Evolutionary conservation across 1,140 invertebrate species (phyloP).

Genomic region (Atopsyche davidsoni): DNA sequence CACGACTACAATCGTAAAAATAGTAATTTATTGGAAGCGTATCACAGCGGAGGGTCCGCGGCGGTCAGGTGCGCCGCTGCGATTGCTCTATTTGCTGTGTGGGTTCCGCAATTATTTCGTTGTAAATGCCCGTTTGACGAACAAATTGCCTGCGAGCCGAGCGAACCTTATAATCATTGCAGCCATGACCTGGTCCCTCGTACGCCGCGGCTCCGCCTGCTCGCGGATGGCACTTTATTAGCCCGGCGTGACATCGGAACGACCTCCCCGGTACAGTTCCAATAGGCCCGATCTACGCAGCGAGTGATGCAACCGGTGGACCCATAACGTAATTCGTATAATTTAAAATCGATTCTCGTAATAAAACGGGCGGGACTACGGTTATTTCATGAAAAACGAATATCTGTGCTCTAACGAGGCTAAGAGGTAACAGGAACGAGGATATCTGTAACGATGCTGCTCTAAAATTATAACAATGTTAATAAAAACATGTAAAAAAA

Average conservation of each 20-base stretch:
- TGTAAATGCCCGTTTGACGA: slow-evolving; percentile 8
- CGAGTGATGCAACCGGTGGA: no score
- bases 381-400: not conserved
- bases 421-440: no score
- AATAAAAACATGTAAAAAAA: no score
- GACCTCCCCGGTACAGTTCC: no score
- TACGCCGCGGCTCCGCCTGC: not conserved
- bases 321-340: no score
- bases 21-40: slow-evolving; percentile 15
- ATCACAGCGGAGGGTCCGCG: slow-evolving; percentile 18
- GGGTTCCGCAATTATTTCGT: slow-evolving; percentile 18
- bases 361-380: not conserved
- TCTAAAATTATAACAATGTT: no score
- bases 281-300: no score
- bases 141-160: not conserved
- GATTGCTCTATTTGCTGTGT: slow-evolving; percentile 17
- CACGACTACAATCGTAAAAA: slow-evolving; percentile 16
- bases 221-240: no score
- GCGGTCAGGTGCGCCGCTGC: slow-evolving; percentile 7
- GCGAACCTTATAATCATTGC: not conserved
- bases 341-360: no score
- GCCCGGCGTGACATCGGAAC: no score
- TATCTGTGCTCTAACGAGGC: not conserved
- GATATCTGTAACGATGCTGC: no score
- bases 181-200: not conserved